Conservation (phyloP, 2,113 vertebrate genomes). For the Atrichornis clamosus region DNA sequence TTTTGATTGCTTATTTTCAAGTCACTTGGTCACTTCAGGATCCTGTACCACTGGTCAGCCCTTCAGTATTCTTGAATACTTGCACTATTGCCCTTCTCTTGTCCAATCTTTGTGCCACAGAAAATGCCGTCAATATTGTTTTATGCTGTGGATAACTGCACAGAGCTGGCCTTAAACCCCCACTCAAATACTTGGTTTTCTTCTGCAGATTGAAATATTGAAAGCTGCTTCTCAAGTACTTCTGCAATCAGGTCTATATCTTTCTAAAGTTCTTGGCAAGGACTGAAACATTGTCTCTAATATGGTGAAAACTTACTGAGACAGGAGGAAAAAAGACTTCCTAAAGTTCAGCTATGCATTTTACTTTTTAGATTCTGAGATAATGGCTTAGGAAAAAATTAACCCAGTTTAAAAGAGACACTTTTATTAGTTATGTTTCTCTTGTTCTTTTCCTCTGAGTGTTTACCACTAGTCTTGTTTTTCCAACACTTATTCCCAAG, state of each 20-base stretch:
- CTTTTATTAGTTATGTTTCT: background rate
- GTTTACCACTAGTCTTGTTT: background rate
- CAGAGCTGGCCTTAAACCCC: background rate
- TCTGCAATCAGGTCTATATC: background rate
- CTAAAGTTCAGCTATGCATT: background rate
- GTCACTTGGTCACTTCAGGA: background rate
- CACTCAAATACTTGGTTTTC: background rate
- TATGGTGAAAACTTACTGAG: background rate
- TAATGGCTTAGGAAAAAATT: background rate
- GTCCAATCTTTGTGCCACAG: background rate
- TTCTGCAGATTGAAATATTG: background rate
- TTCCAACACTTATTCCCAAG: background rate
- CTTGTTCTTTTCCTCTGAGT: background rate
- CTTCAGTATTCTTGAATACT: background rate
- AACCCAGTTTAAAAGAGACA: background rate
- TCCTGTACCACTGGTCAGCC: fast-evolving
- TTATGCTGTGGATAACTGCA: background rate
- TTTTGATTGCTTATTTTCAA: background rate
- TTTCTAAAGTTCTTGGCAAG: background rate
- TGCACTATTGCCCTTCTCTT: background rate
- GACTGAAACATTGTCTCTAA: background rate
- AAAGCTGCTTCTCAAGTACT: background rate
- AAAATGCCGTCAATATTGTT: background rate
- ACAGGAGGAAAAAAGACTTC: background rate
- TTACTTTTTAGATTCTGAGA: background rate